Evolutionary conservation across 2,113 vertebrate genomes (phyloP).

Genomic region (Menura novaehollandiae): DNA sequence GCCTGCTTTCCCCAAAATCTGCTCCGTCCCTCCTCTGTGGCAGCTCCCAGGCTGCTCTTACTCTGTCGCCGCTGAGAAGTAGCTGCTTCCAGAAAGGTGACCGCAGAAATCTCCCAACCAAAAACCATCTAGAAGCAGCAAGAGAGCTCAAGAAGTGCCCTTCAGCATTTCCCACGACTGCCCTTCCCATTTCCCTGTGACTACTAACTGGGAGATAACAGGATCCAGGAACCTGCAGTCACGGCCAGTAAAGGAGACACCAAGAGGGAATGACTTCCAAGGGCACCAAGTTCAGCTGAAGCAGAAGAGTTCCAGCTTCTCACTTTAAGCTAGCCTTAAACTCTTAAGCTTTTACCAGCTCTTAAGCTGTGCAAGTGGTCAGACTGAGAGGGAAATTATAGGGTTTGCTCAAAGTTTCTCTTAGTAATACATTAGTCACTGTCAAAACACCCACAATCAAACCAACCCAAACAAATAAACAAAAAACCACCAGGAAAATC

Average conservation of each 20-base stretch:
- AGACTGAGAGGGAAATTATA: background rate
- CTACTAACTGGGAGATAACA: background rate
- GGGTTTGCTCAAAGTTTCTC: background rate
- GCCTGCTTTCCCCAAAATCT: background rate
- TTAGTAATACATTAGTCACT: background rate
- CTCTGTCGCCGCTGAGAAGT: rapidly evolving
- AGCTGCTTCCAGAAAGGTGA: background rate
- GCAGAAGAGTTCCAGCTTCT: background rate
- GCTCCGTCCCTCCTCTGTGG: background rate
- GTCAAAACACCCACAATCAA: background rate
- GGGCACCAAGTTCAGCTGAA: background rate
- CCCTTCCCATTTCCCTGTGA: too few species aligned
- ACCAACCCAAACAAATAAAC: background rate
- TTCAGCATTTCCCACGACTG: background rate
- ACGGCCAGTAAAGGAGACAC: background rate
- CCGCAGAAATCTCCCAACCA: background rate
- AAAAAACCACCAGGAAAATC: background rate
- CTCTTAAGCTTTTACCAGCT: background rate
- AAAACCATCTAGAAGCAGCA: background rate
- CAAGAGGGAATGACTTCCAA: background rate
- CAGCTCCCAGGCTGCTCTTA: background rate
- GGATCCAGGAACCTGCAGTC: background rate
- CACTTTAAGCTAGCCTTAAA: background rate
- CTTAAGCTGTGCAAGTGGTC: background rate
- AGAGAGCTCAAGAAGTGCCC: background rate